These are phyloP conservation scores for Brachionus rotundiformis DNA, from an alignment of 1,140 invertebrate genomes.

Conservation along the genomic window DNA sequence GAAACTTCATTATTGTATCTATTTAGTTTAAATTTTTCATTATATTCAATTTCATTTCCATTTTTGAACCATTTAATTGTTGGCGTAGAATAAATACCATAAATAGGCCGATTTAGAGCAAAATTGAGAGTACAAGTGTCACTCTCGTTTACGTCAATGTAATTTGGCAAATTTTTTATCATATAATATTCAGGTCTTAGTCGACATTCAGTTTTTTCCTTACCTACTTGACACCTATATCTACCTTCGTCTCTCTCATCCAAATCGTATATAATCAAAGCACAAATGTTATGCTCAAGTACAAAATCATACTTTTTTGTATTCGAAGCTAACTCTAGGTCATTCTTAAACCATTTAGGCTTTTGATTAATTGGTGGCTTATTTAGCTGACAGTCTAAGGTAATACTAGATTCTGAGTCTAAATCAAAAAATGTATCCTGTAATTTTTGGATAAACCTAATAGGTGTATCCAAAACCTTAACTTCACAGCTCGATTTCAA, in stretches of 20 bases:
- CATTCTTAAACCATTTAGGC: slow-evolving; percentile 47
- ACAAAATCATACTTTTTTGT: slow-evolving; percentile 44
- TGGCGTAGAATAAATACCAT: neutral
- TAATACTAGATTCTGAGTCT: neutral
- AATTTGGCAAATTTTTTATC: neutral
- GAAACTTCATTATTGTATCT: neutral
- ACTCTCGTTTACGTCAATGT: neutral
- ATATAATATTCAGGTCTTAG: slow-evolving; percentile 13
- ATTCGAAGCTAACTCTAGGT: neutral
- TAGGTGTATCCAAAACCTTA: neutral
- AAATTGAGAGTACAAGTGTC: neutral
- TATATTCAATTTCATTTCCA: neutral
- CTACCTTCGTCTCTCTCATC: slow-evolving; percentile 7
- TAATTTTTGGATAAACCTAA: slow-evolving; percentile 30
- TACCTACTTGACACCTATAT: slow-evolving; percentile 19
- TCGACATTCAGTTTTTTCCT: slow-evolving; percentile 18
- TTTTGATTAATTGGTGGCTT: neutral
- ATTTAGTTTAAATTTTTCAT: neutral
- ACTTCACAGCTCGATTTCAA: neutral
- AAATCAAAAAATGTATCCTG: slow-evolving; percentile 34
- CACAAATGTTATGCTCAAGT: slow-evolving; percentile 39
- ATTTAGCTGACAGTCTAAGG: slow-evolving; percentile 34
- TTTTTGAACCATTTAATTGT: slow-evolving; percentile 41
- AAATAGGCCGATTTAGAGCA: neutral
- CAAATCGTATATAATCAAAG: slow-evolving; percentile 51